Evolutionary conservation across 2,888 invertebrate species (phyloP).

Genomic region (Venusia cambrica): DNA sequence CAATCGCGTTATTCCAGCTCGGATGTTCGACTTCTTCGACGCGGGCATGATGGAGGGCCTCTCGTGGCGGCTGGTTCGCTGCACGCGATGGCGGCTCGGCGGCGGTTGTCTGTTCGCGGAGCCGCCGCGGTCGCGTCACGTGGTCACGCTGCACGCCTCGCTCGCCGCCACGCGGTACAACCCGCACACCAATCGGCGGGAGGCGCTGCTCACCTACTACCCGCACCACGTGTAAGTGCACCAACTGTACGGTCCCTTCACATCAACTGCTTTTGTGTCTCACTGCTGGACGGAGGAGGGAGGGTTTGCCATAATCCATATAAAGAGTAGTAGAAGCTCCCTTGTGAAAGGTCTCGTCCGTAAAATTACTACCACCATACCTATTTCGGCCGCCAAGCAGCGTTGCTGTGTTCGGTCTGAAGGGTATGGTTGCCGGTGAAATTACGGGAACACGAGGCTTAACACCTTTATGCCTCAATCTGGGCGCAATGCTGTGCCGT

Average conservation of each 20-base stretch:
- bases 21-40: constrained; percentile 97
- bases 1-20: constrained; percentile 82
- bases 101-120: constrained; percentile 66
- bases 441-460: too few species aligned
- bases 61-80: constrained; percentile 88
- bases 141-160: constrained; percentile 85
- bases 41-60: constrained; percentile 95
- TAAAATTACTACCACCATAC: too few species aligned
- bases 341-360: too few species aligned
- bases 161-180: constrained; percentile 59
- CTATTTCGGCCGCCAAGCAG: too few species aligned
- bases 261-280: background rate
- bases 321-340: too few species aligned
- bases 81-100: constrained; percentile 82
- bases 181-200: constrained; percentile 79
- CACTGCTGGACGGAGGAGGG: too few species aligned
- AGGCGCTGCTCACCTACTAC: constrained; percentile 90
- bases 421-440: too few species aligned
- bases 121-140: constrained; percentile 55
- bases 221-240: constrained; percentile 92
- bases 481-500: too few species aligned
- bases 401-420: too few species aligned
- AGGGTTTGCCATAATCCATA: too few species aligned
- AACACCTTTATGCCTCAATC: too few species aligned
- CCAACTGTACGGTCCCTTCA: background rate